Evolutionary conservation across 2,888 invertebrate species (phyloP).

Genomic region (Campoletis raptor): DNA sequence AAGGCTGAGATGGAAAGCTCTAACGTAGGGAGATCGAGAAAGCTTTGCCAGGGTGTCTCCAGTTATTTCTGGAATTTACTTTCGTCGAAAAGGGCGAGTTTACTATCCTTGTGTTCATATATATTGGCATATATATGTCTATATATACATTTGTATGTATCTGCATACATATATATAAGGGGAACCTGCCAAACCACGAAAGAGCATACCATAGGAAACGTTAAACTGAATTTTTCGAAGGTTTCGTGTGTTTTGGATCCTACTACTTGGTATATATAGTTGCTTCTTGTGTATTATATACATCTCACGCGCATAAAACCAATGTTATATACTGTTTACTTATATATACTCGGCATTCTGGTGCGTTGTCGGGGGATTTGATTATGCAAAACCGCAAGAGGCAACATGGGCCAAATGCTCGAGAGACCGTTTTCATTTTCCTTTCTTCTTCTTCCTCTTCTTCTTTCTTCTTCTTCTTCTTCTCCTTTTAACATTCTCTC

Average conservation of each 20-base stretch:
- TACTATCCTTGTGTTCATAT: constrained; percentile 12
- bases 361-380: constrained; percentile 81
- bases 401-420: constrained; percentile 59
- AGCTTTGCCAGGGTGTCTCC: constrained; percentile 68
- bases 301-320: constrained; percentile 53
- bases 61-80: constrained; percentile 79
- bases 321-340: constrained; percentile 44
- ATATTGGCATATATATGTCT: background rate
- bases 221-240: constrained; percentile 80
- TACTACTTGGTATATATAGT: constrained; percentile 41
- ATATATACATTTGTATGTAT: background rate
- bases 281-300: constrained; percentile 17
- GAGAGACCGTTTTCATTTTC: constrained; percentile 70
- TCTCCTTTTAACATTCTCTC: constrained; percentile 62
- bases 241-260: constrained; percentile 77
- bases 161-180: background rate
- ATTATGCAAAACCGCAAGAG: constrained; percentile 79
- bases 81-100: constrained; percentile 57
- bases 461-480: constrained; percentile 69
- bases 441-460: constrained; percentile 68
- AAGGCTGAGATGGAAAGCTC: constrained; percentile 55
- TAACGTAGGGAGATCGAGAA: constrained; percentile 42
- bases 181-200: constrained; percentile 48
- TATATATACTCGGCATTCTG: constrained; percentile 75
- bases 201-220: constrained; percentile 53